Evolutionary conservation across 2,888 invertebrate genomes (phyloP), one percentile per base, ranked within the genome.

Genomic region (Sisyra terminalis): DNA sequence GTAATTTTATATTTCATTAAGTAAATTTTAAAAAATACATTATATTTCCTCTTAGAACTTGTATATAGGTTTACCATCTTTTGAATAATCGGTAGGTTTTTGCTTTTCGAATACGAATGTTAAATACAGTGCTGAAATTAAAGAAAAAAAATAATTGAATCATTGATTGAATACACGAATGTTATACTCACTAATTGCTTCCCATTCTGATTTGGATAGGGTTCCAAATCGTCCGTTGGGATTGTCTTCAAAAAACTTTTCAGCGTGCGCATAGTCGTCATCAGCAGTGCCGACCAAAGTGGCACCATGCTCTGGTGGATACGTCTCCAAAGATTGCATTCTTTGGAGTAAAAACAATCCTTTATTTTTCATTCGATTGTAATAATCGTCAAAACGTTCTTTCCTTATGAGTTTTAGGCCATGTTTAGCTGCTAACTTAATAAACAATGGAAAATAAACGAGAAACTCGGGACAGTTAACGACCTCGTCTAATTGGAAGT

Each of bases 381-480:
- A 93, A 59, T 78, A 92, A 38, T 87, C 80, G 18, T 75, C 74
- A 66, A 96, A 94, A 44, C 73, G 70, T 50, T 75, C 77, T 51
- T 75, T 78, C 40, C 68, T 67, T 1, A 78, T 67, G 48, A 84
- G 61, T 54, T 82, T 74, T 31, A 85, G 61, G 1, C 80, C 83
- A 65, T 70, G 80, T 54, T 78, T 78, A 32, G 69, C 66, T 9
- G 80, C 83, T 42, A 85, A 59, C 54, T 79, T 84, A 34, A 74
- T 70, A 43, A 97, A 67, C 3, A 83, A 70, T 13, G 92, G 87
- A 61, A 96, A 89, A 63, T 97, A 81, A 11, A 97, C 93, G 45
- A 99, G 69, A 67, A 96, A 99, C 61, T 98, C 98, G 2, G 98
- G 98, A 60, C 98, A 99, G 60, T 99, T 82, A 1, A 99, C 97